Evolutionary conservation across 2,888 invertebrate species (phyloP).

Genomic region (Altica lythri): DNA sequence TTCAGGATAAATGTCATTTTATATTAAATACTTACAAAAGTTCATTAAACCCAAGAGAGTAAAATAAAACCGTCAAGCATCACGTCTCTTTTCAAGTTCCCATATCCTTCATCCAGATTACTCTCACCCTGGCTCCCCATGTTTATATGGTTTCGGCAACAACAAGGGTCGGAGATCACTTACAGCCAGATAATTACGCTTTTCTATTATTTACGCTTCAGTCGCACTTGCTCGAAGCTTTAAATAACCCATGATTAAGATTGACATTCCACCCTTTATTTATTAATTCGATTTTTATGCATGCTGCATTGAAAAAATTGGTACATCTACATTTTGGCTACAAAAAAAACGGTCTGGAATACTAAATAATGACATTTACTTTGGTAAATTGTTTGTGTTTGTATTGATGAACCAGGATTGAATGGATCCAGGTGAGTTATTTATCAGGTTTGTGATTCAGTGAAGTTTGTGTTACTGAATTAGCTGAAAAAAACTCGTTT

Average conservation of each 20-base stretch:
- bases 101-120: constrained; percentile 23
- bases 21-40: too few relatives aligned
- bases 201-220: constrained; percentile 52
- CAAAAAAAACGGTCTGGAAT: constrained; percentile 6
- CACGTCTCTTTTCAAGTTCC: constrained; percentile 10
- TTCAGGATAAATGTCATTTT: too few relatives aligned
- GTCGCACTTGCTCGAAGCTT: constrained; percentile 39
- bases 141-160: constrained; percentile 47
- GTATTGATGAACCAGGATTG: background rate
- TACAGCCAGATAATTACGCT: constrained; percentile 53
- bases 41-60: too few relatives aligned
- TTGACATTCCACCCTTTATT: constrained; percentile 39
- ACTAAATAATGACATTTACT: background rate
- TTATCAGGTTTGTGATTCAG: too few relatives aligned
- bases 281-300: constrained; percentile 31
- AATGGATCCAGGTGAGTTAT: too few relatives aligned
- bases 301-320: constrained; percentile 11
- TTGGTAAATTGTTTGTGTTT: constrained; percentile 1
- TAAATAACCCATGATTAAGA: constrained; percentile 46
- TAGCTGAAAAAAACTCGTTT: too few relatives aligned
- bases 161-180: constrained; percentile 48
- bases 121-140: constrained; percentile 41
- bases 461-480: too few relatives aligned
- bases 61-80: background rate
- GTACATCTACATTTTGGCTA: too few relatives aligned